phyloP scores from a whole-genome alignment of 2,113 vertebrate species.

The Heterotis niloticus region DNA sequence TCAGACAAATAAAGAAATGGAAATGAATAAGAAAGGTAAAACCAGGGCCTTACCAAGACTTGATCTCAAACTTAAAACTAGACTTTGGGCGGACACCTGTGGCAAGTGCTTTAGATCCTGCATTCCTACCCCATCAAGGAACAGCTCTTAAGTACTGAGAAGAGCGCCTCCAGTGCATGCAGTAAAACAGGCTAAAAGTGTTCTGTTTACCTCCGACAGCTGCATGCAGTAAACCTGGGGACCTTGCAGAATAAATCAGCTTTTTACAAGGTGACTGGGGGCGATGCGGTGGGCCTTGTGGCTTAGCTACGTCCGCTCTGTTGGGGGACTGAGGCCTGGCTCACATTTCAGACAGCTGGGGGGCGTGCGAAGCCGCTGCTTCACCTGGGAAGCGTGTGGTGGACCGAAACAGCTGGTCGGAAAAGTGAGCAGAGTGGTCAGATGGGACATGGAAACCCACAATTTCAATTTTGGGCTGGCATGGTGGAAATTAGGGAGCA shows the following conservation, averaged over 20 bases:
- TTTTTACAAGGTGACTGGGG: constrained; percentile 49
- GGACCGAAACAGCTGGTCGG: too few relatives aligned
- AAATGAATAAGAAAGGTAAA: too few relatives aligned
- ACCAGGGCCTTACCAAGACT: not conserved
- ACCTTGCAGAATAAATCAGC: constrained; percentile 43
- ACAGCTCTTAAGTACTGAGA: constrained; percentile 54
- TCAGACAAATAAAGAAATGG: too few relatives aligned
- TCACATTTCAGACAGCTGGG: not conserved
- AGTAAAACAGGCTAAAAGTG: constrained; percentile 53
- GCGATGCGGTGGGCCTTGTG: not conserved
- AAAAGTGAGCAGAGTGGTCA: too few relatives aligned
- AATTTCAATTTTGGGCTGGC: too few relatives aligned
- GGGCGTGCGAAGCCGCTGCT: too few relatives aligned
- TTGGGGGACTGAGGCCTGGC: not conserved
- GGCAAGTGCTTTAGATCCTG: constrained; percentile 45
- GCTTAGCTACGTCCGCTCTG: constrained; percentile 32
- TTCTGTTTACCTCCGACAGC: constrained; percentile 53
- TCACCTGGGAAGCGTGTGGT: too few relatives aligned
- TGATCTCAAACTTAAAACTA: not conserved
- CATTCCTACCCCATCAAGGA: constrained; percentile 50
- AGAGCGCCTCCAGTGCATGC: constrained; percentile 51
- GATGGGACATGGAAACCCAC: too few relatives aligned
- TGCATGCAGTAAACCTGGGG: constrained; percentile 42
- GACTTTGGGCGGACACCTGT: constrained; percentile 36
- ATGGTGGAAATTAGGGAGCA: too few relatives aligned